phyloP scores from a whole-genome alignment of 2,797 vertebrate species.

The Pipistrellus pipistrellus region DNA sequence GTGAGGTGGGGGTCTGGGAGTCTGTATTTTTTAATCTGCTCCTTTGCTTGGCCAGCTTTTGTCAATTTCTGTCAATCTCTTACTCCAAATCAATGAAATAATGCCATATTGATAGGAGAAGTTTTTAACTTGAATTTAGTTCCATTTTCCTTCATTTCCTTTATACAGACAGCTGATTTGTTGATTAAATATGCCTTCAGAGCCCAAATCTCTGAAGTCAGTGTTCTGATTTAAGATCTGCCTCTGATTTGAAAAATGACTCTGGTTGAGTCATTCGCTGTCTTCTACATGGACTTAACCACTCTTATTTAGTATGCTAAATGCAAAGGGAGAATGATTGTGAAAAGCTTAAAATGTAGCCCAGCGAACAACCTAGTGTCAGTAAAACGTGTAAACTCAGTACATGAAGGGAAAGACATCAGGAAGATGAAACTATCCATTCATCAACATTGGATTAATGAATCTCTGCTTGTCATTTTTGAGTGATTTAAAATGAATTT shows the following conservation, averaged over 20 bases:
- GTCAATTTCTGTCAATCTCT: not conserved
- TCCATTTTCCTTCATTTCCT: conserved; percentile 36
- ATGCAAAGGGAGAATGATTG: conserved; percentile 59
- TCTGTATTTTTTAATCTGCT: conserved; percentile 7
- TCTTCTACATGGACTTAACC: conserved; percentile 44
- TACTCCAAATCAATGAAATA: conserved; percentile 5
- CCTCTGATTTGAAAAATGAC: conserved; percentile 70
- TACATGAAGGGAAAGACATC: conserved; percentile 4
- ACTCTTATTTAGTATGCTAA: conserved; percentile 64
- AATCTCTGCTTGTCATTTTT: conserved; percentile 65
- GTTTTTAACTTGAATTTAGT: conserved; percentile 37
- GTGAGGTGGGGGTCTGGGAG: not conserved
- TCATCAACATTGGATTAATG: conserved; percentile 65
- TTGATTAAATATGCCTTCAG: conserved; percentile 62
- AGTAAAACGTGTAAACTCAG: conserved; percentile 33
- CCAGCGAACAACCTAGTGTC: conserved; percentile 53
- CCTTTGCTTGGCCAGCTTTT: not conserved
- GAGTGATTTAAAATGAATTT: conserved; percentile 63
- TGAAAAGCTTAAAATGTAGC: conserved; percentile 71
- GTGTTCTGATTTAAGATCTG: conserved; percentile 56
- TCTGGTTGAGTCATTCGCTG: conserved; percentile 38
- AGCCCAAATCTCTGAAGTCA: conserved; percentile 29
- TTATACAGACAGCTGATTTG: not conserved
- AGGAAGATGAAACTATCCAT: conserved; percentile 21
- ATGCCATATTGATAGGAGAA: not conserved